phyloP scores from a whole-genome alignment of 2,797 vertebrate species.

The Esox lucius region DNA sequence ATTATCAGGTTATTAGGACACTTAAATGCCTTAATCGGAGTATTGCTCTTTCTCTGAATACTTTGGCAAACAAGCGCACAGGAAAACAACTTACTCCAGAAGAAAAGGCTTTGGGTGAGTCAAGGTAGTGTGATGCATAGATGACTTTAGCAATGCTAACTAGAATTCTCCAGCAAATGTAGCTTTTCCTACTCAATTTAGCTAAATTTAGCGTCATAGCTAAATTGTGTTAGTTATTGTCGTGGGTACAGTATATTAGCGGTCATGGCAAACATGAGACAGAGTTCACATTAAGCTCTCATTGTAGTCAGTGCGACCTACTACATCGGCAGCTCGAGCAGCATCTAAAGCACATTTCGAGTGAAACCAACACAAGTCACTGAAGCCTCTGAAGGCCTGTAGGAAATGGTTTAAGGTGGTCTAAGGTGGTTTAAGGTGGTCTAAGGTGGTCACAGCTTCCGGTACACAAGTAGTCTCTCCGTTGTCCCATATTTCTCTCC shows the following conservation, averaged over 20 bases:
- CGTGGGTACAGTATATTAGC: background rate
- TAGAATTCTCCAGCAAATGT: background rate
- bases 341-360: background rate
- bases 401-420: background rate
- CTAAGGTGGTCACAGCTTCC: too few relatives aligned
- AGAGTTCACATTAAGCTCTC: background rate
- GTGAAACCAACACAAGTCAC: background rate
- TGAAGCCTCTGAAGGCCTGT: background rate
- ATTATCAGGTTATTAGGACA: slow-evolving; percentile 1
- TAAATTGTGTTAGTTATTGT: background rate
- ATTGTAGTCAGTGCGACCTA: background rate
- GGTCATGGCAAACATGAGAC: background rate
- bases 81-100: slow-evolving; percentile 6
- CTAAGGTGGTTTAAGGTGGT: too few relatives aligned
- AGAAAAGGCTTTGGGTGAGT: slow-evolving; percentile 3
- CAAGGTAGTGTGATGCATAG: slow-evolving; percentile 2
- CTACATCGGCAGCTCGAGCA: background rate
- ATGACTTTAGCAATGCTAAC: background rate
- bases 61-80: background rate
- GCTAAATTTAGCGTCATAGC: background rate
- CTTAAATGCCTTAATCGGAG: background rate
- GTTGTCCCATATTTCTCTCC: too few relatives aligned
- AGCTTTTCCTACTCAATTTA: background rate
- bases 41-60: background rate
- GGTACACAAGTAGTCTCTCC: too few relatives aligned